These are phyloP conservation scores for Sphaerodactylus townsendi DNA, from an alignment of 2,113 vertebrate species.

Conservation along the genomic window DNA sequence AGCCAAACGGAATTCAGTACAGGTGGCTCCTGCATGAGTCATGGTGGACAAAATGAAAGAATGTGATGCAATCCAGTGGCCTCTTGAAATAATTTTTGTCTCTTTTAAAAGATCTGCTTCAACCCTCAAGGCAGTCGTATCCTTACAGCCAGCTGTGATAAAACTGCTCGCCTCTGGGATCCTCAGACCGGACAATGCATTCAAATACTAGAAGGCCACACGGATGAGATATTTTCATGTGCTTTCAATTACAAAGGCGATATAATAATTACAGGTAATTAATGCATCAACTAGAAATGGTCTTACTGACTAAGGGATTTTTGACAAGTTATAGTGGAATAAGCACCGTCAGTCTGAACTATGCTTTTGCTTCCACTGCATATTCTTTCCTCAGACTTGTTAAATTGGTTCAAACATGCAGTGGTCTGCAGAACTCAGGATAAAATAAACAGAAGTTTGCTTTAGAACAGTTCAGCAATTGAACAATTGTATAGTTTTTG, in stretches of 20 bases:
- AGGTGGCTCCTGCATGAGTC: neutral
- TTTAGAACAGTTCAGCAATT: neutral
- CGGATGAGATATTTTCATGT: constrained; percentile 92
- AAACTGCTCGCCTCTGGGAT: constrained; percentile 94
- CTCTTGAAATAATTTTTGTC: neutral
- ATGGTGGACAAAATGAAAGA: neutral
- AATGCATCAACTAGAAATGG: neutral
- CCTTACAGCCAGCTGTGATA: constrained; percentile 91
- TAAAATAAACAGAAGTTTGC: neutral
- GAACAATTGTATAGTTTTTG: neutral
- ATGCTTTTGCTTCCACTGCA: neutral
- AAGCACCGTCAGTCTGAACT: neutral
- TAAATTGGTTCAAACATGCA: neutral
- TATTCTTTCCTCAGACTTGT: neutral
- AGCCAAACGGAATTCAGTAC: neutral
- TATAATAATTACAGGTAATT: constrained; percentile 87
- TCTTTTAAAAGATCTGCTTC: constrained; percentile 87
- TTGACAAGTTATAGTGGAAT: neutral
- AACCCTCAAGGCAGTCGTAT: constrained; percentile 88
- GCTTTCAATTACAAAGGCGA: constrained; percentile 93
- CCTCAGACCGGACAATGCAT: constrained; percentile 84
- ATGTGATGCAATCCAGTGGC: neutral
- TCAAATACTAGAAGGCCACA: constrained; percentile 89
- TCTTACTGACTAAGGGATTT: accelerated
- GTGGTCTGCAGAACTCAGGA: neutral